Evolutionary conservation across 2,888 invertebrate genomes (phyloP), one percentile per base, ranked within the genome.

Genomic region (Andricus quercusramuli): DNA sequence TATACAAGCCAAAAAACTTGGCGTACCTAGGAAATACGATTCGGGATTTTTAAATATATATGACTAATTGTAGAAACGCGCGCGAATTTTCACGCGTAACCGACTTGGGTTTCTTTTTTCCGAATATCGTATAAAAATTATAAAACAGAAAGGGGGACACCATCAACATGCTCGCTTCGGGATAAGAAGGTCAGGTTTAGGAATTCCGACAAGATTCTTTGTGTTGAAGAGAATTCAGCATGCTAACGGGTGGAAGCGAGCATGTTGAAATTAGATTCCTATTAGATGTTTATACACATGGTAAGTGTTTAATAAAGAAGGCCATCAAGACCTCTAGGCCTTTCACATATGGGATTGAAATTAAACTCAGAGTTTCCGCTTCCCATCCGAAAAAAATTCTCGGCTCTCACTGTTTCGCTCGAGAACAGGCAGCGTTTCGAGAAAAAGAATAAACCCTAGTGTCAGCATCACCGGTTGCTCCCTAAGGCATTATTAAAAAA

Each of bases 111-210:
- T 85, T 84, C 85, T 85, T 83, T 83, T 84, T 83, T 83, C 82
- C 83, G 85, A 87, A 88, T 85, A 87, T 85, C 86, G 85, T 89
- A 89, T 86, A 89, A 90, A 89, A 90, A 89, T 90, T 87, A 90
- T 89, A 89, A 89, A 90, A 89, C 86, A 83, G 82, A 88, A 87
- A 86, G 84, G 80, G 84, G 84, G 88, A 8, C 13, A 8, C 13
- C 29, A 78, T 76, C 25, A 74, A 62, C 79, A 80, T 59, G 62
- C 77, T 76, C 65, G 32, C 62, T 47, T 59, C 65, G 32, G 76
- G 25, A 66, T 37, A 78, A 56, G 20, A 25, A 62, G 3, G 15
- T 56, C 62, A 62, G 4, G 5, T 25, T 22, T 62, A 25, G 25
- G 44, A 78, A 82, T 76, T 80, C 68, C 51, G 76, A 78, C 68